A percentile compares a stretch with the other conserved stretches of the same genome.
Conservation (phyloP, 1,140 invertebrate genomes). For the Papilio dardanus region DNA sequence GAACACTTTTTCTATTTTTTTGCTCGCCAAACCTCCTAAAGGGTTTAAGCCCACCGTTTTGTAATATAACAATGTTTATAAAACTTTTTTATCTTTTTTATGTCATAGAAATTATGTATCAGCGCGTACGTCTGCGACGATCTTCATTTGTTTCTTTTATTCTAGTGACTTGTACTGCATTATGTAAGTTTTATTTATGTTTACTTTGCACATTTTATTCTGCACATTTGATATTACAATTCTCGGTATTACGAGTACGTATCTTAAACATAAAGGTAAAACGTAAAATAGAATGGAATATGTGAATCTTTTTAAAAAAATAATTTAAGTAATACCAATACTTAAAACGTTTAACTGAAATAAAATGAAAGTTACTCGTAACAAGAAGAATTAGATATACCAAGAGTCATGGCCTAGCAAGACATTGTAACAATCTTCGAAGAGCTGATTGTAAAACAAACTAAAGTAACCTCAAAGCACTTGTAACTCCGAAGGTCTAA, state of each 20-base stretch:
- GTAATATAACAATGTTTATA: too few species aligned
- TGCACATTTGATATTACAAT: constrained; percentile 5
- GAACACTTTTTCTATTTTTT: too few species aligned
- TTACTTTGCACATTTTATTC: constrained; percentile 11
- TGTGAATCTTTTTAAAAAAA: background rate
- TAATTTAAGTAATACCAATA: background rate
- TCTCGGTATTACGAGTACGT: background rate
- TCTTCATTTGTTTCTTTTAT: constrained; percentile 18
- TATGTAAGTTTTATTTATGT: constrained; percentile 14
- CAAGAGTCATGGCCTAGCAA: constrained; percentile 39
- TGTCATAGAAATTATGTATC: background rate
- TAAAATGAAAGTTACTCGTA: constrained; percentile 12
- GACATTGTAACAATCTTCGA: constrained; percentile 34
- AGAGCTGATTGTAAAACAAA: constrained; percentile 40
- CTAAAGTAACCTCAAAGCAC: constrained; percentile 40
- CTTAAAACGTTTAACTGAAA: background rate
- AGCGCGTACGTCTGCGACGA: background rate
- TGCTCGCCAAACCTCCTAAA: too few species aligned
- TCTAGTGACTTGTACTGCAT: background rate
- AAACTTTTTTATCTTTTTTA: too few species aligned
- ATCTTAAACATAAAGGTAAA: background rate
- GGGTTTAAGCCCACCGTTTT: too few species aligned
- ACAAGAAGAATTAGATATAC: constrained; percentile 28
- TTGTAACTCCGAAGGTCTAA: constrained; percentile 43
- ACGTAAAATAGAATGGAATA: background rate